Evolutionary conservation across 2,797 vertebrate genomes (phyloP), one percentile per base, ranked within the genome.

Genomic region (Chrosomus eos): DNA sequence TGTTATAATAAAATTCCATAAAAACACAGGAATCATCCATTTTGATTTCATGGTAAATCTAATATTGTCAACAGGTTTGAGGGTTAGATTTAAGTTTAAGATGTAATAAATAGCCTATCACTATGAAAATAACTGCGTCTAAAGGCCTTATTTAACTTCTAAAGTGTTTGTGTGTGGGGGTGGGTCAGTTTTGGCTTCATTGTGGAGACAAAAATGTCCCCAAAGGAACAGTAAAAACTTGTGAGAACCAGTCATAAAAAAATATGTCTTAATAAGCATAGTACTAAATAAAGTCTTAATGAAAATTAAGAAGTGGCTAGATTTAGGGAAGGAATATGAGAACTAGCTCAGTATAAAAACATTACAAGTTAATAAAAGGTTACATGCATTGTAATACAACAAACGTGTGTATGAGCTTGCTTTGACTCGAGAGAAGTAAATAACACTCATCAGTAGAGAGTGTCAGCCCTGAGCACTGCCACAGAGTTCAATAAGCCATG

Each of bases 401-500:
- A 73, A 48, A 31, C 3, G 7, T n/a, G 62, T 38, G n/a, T 23
- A 68, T 51, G 28, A 51, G 11, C 19, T 80, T 68, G 11, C 19
- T 80, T 51, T n/a, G 26, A 51, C 9, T 66, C 16, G 14, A 21
- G 10, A 55, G 14, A 68, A n/a, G 40, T 67, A 40, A 36, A 14
- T 1, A 66, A 75, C 84, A 75, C 53, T n/a, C 40, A 64, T 67
- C 55, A 55, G 66, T 21, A 43, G 14, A 48, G 19, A 53, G 71
- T 70, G 38, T 83, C 71, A 74, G 48, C 14, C 67, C 19, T 45
- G 7, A 68, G 23, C 64, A 58, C 28, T 58, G 19, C 7, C 48
- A 7, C 13, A 31, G 38, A 51, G 62, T 67, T 80, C 80, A 85
- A 40, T 14, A 66, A 82, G 62, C 18, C 67, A 60, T 58, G 84